Percentiles rank a stretch among this genome's conserved stretches.
phyloP scores from a whole-genome alignment of 2,888 invertebrate genomes.

The Eupeodes latifasciatus region DNA sequence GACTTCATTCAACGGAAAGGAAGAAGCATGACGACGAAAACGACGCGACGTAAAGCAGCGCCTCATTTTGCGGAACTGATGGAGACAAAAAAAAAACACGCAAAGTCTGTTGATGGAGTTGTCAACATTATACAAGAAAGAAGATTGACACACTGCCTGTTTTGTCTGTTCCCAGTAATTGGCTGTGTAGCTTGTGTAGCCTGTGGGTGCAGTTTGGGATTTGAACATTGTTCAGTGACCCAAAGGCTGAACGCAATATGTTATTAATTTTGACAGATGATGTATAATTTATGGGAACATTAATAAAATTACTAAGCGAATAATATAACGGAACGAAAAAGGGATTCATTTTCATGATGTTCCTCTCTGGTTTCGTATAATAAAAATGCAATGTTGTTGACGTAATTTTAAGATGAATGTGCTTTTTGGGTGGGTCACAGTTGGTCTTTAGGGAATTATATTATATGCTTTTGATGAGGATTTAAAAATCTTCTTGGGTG shows the following conservation, averaged over 20 bases:
- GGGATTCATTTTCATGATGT: not conserved
- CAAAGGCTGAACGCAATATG: slow-evolving; percentile 49
- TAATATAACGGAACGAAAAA: slow-evolving; percentile 20
- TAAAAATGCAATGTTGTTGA: not conserved
- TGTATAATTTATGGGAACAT: slow-evolving; percentile 52
- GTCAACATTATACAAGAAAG: slow-evolving; percentile 50
- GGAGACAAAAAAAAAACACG: not conserved
- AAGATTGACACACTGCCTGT: slow-evolving; percentile 41
- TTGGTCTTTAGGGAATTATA: not conserved
- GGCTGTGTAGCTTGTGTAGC: not conserved
- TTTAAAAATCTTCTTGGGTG: not conserved
- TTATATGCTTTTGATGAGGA: not conserved
- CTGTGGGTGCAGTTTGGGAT: slow-evolving; percentile 47
- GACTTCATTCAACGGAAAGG: not conserved
- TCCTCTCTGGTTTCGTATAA: not conserved
- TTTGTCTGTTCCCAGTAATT: not conserved
- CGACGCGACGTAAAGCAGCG: not conserved
- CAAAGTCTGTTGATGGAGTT: slow-evolving; percentile 53
- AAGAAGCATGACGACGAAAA: not conserved
- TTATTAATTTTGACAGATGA: slow-evolving; percentile 65
- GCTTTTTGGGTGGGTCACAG: slow-evolving; percentile 1
- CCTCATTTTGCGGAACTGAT: slow-evolving; percentile 21
- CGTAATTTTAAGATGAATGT: not conserved
- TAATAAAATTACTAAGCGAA: slow-evolving; percentile 38
- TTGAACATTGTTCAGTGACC: slow-evolving; percentile 47